phyloP scores from a whole-genome alignment of 35 echinoderm and acorn worm genomes.

The Strongylocentrotus purpuratus region DNA sequence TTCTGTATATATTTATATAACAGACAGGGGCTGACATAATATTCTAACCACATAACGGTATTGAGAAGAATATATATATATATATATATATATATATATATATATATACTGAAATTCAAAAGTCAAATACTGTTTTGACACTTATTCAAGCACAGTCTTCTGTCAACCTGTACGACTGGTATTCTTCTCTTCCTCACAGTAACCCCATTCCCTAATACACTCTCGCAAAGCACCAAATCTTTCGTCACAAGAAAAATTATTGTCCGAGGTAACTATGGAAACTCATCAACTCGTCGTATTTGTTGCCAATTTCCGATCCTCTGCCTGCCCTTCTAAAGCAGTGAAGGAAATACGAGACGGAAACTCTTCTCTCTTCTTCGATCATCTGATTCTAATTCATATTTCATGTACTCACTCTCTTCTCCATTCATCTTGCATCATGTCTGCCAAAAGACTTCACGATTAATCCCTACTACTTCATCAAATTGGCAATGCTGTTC shows the following conservation, averaged over 20 bases:
- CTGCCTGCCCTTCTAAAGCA: neutral
- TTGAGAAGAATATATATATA: too few relatives aligned
- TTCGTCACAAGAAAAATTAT: constrained; percentile 31
- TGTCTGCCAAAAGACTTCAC: neutral
- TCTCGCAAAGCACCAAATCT: constrained; percentile 25
- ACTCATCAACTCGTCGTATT: neutral
- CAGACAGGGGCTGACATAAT: too few relatives aligned
- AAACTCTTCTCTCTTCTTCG: neutral
- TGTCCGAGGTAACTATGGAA: constrained; percentile 54
- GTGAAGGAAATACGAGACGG: neutral
- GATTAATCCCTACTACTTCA: neutral
- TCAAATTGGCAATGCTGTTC: neutral
- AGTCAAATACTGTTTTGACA: neutral
- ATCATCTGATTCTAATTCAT: neutral
- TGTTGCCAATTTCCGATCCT: neutral
- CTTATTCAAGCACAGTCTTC: neutral
- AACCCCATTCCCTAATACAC: constrained; percentile 29
- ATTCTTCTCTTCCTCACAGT: neutral
- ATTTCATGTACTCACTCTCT: neutral
- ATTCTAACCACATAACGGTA: too few relatives aligned
- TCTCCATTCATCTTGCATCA: neutral
- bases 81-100: too few relatives aligned
- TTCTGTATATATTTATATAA: too few relatives aligned
- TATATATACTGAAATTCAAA: neutral
- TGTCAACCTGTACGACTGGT: neutral